Evolutionary conservation across 35 echinoderm and acorn worm genomes (phyloP), one percentile per base, ranked within the genome.

Genomic region (Ptychodera flava): DNA sequence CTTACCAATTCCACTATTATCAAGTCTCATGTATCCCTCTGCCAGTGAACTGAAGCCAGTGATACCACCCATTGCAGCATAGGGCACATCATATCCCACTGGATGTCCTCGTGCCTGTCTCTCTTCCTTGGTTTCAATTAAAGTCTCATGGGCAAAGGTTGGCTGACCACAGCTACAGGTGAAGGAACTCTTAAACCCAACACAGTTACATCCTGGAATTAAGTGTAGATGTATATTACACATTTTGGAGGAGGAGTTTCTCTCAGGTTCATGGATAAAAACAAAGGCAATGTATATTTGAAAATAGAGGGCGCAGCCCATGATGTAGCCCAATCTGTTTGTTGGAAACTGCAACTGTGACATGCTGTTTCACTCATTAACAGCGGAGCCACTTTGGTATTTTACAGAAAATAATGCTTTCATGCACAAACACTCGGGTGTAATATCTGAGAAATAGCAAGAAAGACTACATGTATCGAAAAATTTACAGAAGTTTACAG

Each of bases 1-100:
- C n/a, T n/a, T n/a, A 96, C 91, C 94, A 64, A 93, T 78, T 30
- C 95, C 95, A 85, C 89, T 97, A 36, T 97, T 92, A 87, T 97
- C 95, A 28, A 97, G 87, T 31, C 92, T 90, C 84, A 94, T 85
- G 33, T 99, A 99, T 1, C 83, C 96, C 32, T 99, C 96, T 22
- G 96, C 93, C 52, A 99, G 80, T 22, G 96, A 99, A 78, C 96
- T 99, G 76, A 99, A 99, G 2, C 96, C 92, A 16, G 96, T 99
- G n/a, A 99, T 78, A 29, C 96, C 96, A 30, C 96, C 96, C 96
- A 99, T 99, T 16, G 96, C 96, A 52, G 92, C 90, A 79, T 99
- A 99, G 2, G 96, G 96, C 35, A 94, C 91, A 86, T 99, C 93
- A 16, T 90, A 90, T 32, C 96, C 96, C n/a, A 94, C 93, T 14